phyloP scores from a whole-genome alignment of 1,140 invertebrate genomes.

The Centruroides vittatus region DNA sequence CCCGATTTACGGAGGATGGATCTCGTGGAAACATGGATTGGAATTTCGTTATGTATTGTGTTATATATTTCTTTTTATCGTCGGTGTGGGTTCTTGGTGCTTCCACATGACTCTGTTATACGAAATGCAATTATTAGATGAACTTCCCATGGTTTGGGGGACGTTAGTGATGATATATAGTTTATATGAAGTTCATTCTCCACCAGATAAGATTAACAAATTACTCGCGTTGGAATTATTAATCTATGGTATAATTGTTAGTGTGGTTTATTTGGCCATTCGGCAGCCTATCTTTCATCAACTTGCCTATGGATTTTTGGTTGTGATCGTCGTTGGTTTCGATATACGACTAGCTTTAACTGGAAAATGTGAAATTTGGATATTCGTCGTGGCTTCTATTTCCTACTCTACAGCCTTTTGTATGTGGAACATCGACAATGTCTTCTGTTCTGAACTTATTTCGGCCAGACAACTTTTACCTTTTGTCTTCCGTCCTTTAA shows the following conservation, averaged over 20 bases:
- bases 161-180: constrained; percentile 18
- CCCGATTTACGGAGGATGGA: constrained; percentile 25
- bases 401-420: constrained; percentile 5
- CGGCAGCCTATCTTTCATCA: constrained; percentile 15
- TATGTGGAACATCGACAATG: no score
- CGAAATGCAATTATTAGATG: constrained; percentile 34
- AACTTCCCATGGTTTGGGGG: constrained; percentile 32
- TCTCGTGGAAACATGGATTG: constrained; percentile 21
- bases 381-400: constrained; percentile 7
- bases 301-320: no score
- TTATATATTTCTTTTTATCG: constrained; percentile 21
- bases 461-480: constrained; percentile 11
- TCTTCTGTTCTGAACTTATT: no score
- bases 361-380: neutral
- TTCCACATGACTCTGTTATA: constrained; percentile 37
- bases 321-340: neutral
- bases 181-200: no score
- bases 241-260: constrained; percentile 11
- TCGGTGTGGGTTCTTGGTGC: constrained; percentile 34
- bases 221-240: constrained; percentile 22
- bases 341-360: neutral
- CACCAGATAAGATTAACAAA: no score
- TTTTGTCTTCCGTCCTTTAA: constrained; percentile 17
- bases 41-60: constrained; percentile 21
- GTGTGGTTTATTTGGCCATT: constrained; percentile 13